Percentiles rank a stretch among this genome's conserved stretches.
phyloP scores from a whole-genome alignment of 2,113 vertebrate genomes.

The Vulpes lagopus region DNA sequence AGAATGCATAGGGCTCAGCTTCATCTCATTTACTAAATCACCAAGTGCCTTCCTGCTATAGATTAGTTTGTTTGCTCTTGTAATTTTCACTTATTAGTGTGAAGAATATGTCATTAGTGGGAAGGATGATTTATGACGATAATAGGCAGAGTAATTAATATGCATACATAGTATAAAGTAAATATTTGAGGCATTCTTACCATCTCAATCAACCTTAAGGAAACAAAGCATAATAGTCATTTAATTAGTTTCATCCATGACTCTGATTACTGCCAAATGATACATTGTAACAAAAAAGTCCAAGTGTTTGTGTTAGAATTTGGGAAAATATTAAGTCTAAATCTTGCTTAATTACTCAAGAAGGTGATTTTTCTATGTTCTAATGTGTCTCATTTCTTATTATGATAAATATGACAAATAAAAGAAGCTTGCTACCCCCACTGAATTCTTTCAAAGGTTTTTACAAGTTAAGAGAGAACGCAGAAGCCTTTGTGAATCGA shows the following conservation, averaged over 20 bases:
- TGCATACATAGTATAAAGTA: slow-evolving; percentile 48
- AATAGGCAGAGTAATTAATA: slow-evolving; percentile 69
- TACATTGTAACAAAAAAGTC: neutral
- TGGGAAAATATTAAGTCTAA: neutral
- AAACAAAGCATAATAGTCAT: slow-evolving; percentile 46
- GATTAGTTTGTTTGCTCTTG: slow-evolving; percentile 66
- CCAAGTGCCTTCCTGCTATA: neutral
- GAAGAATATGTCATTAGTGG: slow-evolving; percentile 64
- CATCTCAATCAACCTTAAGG: slow-evolving; percentile 50
- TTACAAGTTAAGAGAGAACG: neutral
- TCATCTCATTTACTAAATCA: slow-evolving; percentile 58
- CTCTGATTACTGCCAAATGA: slow-evolving; percentile 15
- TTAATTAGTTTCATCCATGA: slow-evolving; percentile 2
- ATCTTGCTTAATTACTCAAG: neutral
- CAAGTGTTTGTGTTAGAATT: neutral
- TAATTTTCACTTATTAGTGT: slow-evolving; percentile 70
- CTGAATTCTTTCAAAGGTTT: neutral
- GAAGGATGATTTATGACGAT: slow-evolving; percentile 75
- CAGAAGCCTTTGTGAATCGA: neutral
- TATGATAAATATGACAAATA: neutral
- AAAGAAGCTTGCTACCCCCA: neutral
- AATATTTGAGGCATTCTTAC: slow-evolving; percentile 71
- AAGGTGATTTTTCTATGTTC: slow-evolving; percentile 1
- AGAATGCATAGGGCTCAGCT: neutral
- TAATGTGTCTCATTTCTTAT: neutral